Conservation (phyloP, 2,113 vertebrate species). For the Bufo gargarizans region DNA sequence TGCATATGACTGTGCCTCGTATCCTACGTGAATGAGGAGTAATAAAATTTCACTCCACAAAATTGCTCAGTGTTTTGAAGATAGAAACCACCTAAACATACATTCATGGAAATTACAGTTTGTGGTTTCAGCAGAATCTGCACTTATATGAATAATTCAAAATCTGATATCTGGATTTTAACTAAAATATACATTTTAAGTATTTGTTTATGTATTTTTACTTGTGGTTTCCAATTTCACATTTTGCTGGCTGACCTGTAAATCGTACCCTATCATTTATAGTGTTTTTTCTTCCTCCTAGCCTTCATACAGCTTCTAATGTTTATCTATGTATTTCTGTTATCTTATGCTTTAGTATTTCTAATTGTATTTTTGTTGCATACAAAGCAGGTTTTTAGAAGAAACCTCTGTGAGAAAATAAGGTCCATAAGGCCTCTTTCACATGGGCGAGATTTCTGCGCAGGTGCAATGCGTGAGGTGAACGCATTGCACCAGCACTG, state of each 20-base stretch:
- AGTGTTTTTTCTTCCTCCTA: neutral
- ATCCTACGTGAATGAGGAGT: neutral
- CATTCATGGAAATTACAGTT: neutral
- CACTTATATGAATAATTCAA: conserved; percentile 5
- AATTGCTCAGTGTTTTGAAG: neutral
- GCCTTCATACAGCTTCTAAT: neutral
- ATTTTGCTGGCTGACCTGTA: neutral
- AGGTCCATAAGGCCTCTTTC: too few relatives aligned
- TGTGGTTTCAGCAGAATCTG: neutral
- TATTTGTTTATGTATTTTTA: conserved; percentile 8
- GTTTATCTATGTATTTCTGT: neutral
- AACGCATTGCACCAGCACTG: too few relatives aligned
- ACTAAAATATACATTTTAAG: conserved; percentile 15
- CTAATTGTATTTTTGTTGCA: neutral
- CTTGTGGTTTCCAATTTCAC: neutral
- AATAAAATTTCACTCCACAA: conserved; percentile 21
- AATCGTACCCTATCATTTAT: neutral
- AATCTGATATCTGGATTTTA: conserved; percentile 6
- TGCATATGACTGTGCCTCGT: neutral
- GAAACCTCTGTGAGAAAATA: too few relatives aligned
- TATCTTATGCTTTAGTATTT: neutral
- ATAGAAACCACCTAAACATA: conserved; percentile 5
- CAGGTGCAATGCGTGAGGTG: too few relatives aligned
- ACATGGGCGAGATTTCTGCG: too few relatives aligned
- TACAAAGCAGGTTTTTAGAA: too few relatives aligned